A percentile compares a stretch with the other conserved stretches of the same genome.
These are phyloP conservation scores for Heliopora coerulea DNA, from an alignment of 92 coral and sea anemone genomes.

Conservation along the genomic window DNA sequence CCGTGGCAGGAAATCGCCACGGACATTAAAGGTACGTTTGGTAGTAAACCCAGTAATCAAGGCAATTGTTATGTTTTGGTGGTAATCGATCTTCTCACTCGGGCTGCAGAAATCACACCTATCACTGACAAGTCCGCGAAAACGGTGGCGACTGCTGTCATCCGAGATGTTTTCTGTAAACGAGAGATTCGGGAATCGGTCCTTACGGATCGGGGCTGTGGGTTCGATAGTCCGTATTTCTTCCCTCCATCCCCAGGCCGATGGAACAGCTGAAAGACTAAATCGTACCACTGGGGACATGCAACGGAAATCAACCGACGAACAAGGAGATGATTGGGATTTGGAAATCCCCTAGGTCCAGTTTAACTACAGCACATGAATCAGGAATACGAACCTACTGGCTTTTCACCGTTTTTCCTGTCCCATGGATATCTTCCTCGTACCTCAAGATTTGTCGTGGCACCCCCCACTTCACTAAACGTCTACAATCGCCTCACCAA, in stretches of 20 bases:
- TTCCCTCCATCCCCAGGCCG: constrained; percentile 51
- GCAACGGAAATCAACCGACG: constrained; percentile 36
- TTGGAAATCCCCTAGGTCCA: constrained; percentile 46
- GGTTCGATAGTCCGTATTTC: constrained; percentile 7
- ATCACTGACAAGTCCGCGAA: constrained; percentile 52
- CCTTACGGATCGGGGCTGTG: neutral
- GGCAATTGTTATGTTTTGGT: constrained; percentile 50
- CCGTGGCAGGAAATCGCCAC: constrained; percentile 57
- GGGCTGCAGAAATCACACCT: constrained; percentile 52
- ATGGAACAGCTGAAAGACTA: constrained; percentile 46
- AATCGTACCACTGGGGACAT: constrained; percentile 44
- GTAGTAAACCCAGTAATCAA: constrained; percentile 40
- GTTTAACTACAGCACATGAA: constrained; percentile 53
- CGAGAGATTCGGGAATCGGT: constrained; percentile 50
- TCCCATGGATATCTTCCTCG: constrained; percentile 37
- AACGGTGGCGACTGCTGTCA: constrained; percentile 46
- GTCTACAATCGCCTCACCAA: constrained; percentile 9
- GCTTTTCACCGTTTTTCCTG: constrained; percentile 58
- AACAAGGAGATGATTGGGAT: constrained; percentile 45
- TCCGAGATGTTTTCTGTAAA: constrained; percentile 46
- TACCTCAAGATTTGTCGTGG: constrained; percentile 42
- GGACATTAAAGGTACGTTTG: constrained; percentile 54
- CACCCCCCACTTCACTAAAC: constrained; percentile 29
- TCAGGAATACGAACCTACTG: constrained; percentile 50
- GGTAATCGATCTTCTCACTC: constrained; percentile 46